A percentile compares a stretch with the other conserved stretches of the same genome.
phyloP scores from a whole-genome alignment of 2,113 vertebrate genomes.

The Chaenogobius annularis region DNA sequence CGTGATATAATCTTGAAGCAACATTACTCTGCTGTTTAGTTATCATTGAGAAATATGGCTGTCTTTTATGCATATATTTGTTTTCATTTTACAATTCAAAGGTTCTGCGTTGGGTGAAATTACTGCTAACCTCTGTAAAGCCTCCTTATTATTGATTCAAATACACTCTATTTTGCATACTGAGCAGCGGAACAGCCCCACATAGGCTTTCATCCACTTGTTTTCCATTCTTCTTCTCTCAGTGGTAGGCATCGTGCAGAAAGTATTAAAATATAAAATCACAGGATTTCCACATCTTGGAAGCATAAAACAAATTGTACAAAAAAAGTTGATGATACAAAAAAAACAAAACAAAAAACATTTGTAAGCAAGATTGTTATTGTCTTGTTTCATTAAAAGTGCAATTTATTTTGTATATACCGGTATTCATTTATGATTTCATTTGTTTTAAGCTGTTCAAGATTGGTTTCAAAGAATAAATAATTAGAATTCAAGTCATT shows the following conservation, averaged over 20 bases:
- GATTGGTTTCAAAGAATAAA: too few relatives aligned
- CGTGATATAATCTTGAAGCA: too few relatives aligned
- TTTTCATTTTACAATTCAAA: too few relatives aligned
- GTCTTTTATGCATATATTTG: too few relatives aligned
- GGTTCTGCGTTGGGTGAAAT: neutral
- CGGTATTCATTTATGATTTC: too few relatives aligned
- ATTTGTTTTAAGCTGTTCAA: too few relatives aligned
- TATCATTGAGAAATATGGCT: neutral
- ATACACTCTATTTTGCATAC: neutral
- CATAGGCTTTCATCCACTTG: neutral
- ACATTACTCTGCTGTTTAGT: neutral
- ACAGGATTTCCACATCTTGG: neutral
- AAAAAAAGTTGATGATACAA: neutral
- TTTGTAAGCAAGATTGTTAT: too few relatives aligned
- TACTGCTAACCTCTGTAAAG: neutral
- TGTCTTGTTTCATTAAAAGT: too few relatives aligned
- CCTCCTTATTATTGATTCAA: neutral
- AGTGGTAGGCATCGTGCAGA: neutral
- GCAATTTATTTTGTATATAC: too few relatives aligned
- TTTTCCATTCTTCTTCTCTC: neutral
- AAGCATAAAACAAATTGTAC: too few relatives aligned
- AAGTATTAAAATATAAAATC: neutral
- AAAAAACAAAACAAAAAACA: neutral
- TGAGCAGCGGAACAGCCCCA: neutral
- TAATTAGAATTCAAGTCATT: too few relatives aligned